These are phyloP conservation scores for Macrotus californicus DNA, from an alignment of 2,113 vertebrate species.

Conservation along the genomic window DNA sequence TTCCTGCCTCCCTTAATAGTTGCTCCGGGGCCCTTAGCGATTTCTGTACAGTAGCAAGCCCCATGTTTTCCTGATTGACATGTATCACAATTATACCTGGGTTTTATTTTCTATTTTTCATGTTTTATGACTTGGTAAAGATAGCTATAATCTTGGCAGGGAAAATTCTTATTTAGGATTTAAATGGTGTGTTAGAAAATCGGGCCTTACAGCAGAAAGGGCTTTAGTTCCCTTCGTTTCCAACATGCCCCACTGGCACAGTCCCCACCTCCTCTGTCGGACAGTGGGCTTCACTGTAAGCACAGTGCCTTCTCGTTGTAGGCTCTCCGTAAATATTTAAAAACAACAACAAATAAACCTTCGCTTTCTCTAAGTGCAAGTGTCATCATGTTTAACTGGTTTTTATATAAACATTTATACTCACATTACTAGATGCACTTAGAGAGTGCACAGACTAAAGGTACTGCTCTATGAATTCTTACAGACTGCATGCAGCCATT, in stretches of 20 bases:
- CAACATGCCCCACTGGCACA: neutral
- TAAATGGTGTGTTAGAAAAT: neutral
- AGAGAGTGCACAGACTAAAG: neutral
- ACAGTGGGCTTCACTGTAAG: neutral
- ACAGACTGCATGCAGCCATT: neutral
- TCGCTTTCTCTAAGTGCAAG: neutral
- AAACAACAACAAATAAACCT: neutral
- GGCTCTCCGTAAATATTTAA: neutral
- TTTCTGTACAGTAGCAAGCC: neutral
- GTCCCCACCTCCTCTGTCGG: neutral
- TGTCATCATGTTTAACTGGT: neutral
- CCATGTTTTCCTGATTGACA: neutral
- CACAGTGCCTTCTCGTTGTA: neutral
- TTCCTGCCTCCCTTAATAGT: neutral
- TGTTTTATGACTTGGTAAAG: neutral
- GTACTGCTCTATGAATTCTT: neutral
- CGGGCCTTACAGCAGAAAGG: neutral
- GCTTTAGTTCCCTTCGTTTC: neutral
- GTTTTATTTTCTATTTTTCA: neutral
- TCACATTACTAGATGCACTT: neutral
- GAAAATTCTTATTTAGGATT: neutral
- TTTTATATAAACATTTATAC: neutral
- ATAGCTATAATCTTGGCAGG: neutral
- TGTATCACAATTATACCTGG: neutral
- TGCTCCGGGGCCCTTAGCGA: neutral